Conservation (phyloP, 2,113 vertebrate genomes). For the Catagonus wagneri region DNA sequence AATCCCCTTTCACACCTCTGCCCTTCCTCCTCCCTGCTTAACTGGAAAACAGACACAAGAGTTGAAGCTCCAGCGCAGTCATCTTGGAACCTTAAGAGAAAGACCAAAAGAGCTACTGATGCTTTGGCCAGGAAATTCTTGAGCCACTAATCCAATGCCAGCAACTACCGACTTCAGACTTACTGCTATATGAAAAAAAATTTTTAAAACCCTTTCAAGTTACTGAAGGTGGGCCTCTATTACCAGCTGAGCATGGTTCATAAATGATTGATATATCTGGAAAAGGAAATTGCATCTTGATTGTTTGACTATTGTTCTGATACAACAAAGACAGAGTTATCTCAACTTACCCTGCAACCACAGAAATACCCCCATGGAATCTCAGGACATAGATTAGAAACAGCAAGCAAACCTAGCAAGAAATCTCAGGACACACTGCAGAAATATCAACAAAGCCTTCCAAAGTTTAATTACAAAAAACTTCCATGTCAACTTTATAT, state of each 20-base stretch:
- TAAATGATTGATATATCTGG: not conserved
- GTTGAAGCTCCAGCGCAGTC: not conserved
- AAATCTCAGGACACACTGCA: not conserved
- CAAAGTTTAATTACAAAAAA: constrained; percentile 58
- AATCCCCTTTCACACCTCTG: not conserved
- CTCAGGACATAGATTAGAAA: not conserved
- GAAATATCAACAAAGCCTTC: constrained; percentile 43
- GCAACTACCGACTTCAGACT: not conserved
- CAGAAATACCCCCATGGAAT: not conserved
- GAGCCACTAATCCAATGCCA: not conserved
- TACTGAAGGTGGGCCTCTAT: not conserved
- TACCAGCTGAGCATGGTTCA: not conserved
- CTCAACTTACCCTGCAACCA: not conserved
- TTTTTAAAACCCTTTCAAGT: not conserved
- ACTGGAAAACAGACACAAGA: not conserved
- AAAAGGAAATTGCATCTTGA: not conserved
- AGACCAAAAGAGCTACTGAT: not conserved
- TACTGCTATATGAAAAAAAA: not conserved
- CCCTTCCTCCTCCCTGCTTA: not conserved
- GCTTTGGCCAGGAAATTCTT: not conserved
- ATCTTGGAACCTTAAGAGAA: not conserved
- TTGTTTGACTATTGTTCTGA: not conserved
- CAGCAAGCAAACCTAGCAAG: not conserved
- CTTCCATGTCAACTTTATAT: not conserved
- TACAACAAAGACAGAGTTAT: not conserved